Base-by-base conservation (phyloP, 2,888 invertebrate genomes). In the Himalopsyche kuldschensis region DNA sequence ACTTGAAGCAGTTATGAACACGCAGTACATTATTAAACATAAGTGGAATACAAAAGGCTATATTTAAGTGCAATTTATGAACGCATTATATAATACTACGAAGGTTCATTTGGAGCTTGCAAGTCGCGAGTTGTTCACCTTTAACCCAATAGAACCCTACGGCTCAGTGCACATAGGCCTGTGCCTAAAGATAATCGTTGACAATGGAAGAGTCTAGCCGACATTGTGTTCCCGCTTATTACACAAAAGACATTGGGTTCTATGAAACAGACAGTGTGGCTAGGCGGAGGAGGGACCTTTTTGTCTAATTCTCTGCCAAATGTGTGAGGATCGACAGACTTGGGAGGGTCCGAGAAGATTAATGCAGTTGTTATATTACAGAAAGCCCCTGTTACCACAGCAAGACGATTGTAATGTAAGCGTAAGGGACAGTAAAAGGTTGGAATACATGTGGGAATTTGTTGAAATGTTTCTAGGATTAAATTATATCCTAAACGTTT, bases 221-320 rank as follows among this genome's bases (percentile, higher is more conserved):
- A 81, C 85, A 85, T 85, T 85, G 85, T 85, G 82, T 82, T 79
- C 82, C 81, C 78, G 69, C 82, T 80, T 81, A 84, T 79, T 80
- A 80, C 82, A 85, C 85, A 85, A 85, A 84, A 78, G 85, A 85
- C 81, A 82, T 75, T 46, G 81, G 85, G 83, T 80, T 84, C 82
- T 75, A 63, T 63, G 81, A 69, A 15, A 30, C 63, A 85, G 84
- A 83, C 85, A 85, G 84, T 84, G 82, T 83, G 75, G 63, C 47
- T 76, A 41, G 46, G 48, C 17, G 69, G 35, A 76, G n/a, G 76
- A 35, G 76, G 69, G 69, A 69, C 24, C 55, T 69, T 69, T 69
- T 69, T 69, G 69, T 69, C 69, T 69, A 69, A 30, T 41, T 41
- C 27, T 69, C 27, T 69, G 69, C 69, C 27, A 69, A 69, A 69